phyloP scores from a whole-genome alignment of 2,888 invertebrate genomes.

The Drosophila sordidula region DNA sequence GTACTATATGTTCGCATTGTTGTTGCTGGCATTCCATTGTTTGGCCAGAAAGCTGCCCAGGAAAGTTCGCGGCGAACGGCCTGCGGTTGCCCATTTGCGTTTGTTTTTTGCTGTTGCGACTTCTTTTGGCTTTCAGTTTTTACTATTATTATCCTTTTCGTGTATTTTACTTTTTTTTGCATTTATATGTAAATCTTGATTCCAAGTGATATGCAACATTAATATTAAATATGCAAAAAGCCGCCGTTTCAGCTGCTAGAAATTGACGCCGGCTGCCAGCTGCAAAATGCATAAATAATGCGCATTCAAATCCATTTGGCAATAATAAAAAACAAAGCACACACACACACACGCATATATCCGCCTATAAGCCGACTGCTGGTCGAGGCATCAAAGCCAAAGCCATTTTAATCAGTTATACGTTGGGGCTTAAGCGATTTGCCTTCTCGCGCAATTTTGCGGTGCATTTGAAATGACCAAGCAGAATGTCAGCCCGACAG shows the following conservation, averaged over 20 bases:
- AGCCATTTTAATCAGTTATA: conserved; percentile 75
- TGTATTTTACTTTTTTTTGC: conserved; percentile 18
- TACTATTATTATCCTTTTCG: conserved; percentile 22
- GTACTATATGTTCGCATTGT: conserved; percentile 18
- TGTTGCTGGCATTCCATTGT: conserved; percentile 58
- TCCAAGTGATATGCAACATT: conserved; percentile 65
- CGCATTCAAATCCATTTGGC: conserved; percentile 49
- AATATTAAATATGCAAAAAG: conserved; percentile 75
- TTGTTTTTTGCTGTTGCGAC: conserved; percentile 17
- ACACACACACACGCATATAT: neutral
- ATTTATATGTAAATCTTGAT: conserved; percentile 16
- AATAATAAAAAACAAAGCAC: conserved; percentile 35
- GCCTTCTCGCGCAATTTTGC: conserved; percentile 66
- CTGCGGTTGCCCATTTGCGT: conserved; percentile 36
- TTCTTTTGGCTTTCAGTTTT: conserved; percentile 44
- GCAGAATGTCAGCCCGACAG: conserved; percentile 55
- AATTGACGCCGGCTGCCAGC: conserved; percentile 52
- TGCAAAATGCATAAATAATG: conserved; percentile 51
- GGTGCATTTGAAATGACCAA: conserved; percentile 70
- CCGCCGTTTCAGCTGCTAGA: conserved; percentile 36
- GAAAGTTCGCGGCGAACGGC: conserved; percentile 9
- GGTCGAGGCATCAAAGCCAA: conserved; percentile 50
- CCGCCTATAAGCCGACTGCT: conserved; percentile 33
- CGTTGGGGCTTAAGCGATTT: conserved; percentile 55
- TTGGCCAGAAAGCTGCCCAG: conserved; percentile 36